Evolutionary conservation across 2,113 vertebrate species (phyloP), one percentile per base, ranked within the genome.

Genomic region (Perca schrenkii): DNA sequence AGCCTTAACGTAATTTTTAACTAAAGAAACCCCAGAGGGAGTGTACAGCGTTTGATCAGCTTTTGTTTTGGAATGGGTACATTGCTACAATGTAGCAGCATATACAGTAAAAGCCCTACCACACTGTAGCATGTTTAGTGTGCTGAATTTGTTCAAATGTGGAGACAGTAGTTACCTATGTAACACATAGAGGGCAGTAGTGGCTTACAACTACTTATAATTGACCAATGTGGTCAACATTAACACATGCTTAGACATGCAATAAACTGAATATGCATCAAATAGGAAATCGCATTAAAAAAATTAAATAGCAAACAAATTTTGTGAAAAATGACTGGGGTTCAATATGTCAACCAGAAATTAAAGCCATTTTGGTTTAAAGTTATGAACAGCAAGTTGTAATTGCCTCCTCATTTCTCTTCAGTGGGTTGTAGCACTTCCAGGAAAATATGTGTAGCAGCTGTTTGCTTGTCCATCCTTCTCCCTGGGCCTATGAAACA

Each of bases 101-200:
- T 76, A 21, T 25, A 54, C 22, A 54, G 8, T 19, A 73, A 62
- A 31, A 53, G 14, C 52, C 31, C 36, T 14, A 34, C 2, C 28
- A 46, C 61, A 68, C 15, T 69, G 58, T 31, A 31, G 22, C 49
- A 64, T 57, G 25, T 31, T 83, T 56, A 50, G 7, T 70, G 22
- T 70, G 65, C 36, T 31, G 47, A 25, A 69, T 74, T 58, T 75
- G 21, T 19, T 68, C 21, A 46, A 65, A 61, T 22, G 5, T 28
- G 21, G 17, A 53, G 7, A 7, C 10, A 91, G 92, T 47, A 91
- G 61, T 88, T 86, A n/a, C 65, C 11, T 1, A 12, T 69, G 7
- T 16, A 21, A 79, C 79, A 91, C 61, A 86, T 90, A 94, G 94
- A 91, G 89, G 94, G 94, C 94, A 95, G 92, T 77, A 89, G 78